A percentile compares a stretch with the other conserved stretches of the same genome.
phyloP scores from a whole-genome alignment of 2,888 invertebrate genomes.

The Trichacis sp. region DNA sequence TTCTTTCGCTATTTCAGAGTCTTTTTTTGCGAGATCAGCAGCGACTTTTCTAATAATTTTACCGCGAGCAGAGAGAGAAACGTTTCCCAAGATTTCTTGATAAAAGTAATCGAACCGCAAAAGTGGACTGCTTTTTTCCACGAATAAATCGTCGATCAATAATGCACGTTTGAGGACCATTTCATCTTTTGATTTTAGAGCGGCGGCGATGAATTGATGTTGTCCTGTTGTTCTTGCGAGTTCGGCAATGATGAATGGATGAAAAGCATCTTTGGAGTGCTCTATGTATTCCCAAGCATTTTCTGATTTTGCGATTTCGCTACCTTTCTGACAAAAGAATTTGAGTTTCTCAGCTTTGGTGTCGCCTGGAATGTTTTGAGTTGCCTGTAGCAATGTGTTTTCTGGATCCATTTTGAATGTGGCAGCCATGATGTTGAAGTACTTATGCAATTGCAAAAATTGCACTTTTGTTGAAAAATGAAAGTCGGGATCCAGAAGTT shows the following conservation, averaged over 20 bases:
- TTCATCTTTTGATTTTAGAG: constrained; percentile 57
- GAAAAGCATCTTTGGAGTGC: no score
- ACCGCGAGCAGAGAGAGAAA: constrained; percentile 51
- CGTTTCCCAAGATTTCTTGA: constrained; percentile 48
- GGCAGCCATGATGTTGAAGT: no score
- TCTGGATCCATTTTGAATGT: no score
- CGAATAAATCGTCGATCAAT: constrained; percentile 56
- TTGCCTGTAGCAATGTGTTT: no score
- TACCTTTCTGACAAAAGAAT: background rate
- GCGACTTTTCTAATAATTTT: constrained; percentile 54
- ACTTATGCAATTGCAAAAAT: no score
- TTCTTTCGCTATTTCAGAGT: constrained; percentile 48
- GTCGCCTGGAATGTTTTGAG: background rate
- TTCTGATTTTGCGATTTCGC: background rate
- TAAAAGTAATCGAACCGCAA: constrained; percentile 52
- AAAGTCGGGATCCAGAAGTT: no score
- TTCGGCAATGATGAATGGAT: constrained; percentile 49
- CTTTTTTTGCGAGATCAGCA: constrained; percentile 37
- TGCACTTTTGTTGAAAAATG: no score
- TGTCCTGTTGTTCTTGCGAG: constrained; percentile 48
- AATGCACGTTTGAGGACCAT: constrained; percentile 53
- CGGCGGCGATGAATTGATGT: constrained; percentile 46
- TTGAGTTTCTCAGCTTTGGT: background rate
- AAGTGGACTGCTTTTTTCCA: constrained; percentile 42
- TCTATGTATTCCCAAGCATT: background rate